Evolutionary conservation across 2,113 vertebrate species (phyloP), one percentile per base, ranked within the genome.

Genomic region (Lethenteron reissneri): DNA sequence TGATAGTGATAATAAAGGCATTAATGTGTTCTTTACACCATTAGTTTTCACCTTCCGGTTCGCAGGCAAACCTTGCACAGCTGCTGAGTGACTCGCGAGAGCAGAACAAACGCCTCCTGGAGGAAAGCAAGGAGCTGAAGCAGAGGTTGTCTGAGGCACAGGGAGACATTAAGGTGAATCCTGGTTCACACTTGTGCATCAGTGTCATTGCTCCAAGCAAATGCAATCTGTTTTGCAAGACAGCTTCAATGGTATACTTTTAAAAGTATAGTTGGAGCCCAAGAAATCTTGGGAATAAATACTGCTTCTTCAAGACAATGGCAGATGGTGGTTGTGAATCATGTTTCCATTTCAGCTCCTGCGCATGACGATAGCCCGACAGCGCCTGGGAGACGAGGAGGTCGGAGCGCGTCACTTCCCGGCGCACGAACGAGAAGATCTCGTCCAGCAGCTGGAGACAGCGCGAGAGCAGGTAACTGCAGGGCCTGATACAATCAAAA

Each of bases 331-430:
- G 41, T 41, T 41, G 5, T 41, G 41, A 41, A 41, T 41, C 41
- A 41, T 41, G 41, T 41, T 41, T 41, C 41, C 2, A 56, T 72
- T 11, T 1, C 78, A 97, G 92, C 88, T 97, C 70, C 80, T 97
- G 60, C 82, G 92, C 78, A 95, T 96, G 90, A 95, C 92, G 14
- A 97, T 97, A 74, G 90, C 92, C 71, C 96, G 88, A 76, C 92
- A 97, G 75, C 84, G 94, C 72, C 83, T 97, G 2, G 91, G 91
- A 56, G 92, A 95, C 6, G 94, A 96, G 73, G 89, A 95, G 76
- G 87, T 90, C 1, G 90, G 92, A 0, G 77, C 82, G 19, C 84
- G 92, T 3, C 87, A 97, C 77, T 97, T 97, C 71, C 90, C 91
- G 3, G 86, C 90, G 12, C 89, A 97, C 2, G 92, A 97, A 41